Evolutionary conservation across 2,797 vertebrate genomes (phyloP).

Genomic region (Selene dorsalis): DNA sequence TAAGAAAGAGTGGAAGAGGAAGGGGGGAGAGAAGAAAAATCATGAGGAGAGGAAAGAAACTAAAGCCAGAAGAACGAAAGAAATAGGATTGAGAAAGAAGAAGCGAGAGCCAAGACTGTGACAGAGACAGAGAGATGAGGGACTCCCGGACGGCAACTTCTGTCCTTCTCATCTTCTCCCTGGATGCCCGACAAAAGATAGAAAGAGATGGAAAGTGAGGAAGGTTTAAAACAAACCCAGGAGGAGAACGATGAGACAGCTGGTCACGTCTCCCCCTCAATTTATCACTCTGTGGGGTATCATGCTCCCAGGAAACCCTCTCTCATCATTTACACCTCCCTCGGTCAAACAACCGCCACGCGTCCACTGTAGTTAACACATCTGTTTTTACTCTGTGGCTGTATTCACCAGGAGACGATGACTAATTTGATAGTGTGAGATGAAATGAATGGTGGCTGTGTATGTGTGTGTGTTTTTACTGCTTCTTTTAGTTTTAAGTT

Average conservation of each 20-base stretch:
- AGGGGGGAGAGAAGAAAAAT: not conserved
- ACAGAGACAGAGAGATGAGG: constrained; percentile 23
- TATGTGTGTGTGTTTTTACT: not conserved
- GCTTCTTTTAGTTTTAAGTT: constrained; percentile 51
- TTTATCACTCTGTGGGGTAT: constrained; percentile 66
- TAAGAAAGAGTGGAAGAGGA: not conserved
- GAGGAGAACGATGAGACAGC: constrained; percentile 54
- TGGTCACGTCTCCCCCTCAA: constrained; percentile 59
- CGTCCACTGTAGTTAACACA: constrained; percentile 51
- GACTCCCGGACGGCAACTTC: constrained; percentile 27
- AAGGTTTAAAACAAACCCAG: constrained; percentile 34
- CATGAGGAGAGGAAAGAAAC: not conserved
- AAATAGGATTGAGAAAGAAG: not conserved
- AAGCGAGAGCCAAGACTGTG: not conserved
- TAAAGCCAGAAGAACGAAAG: not conserved
- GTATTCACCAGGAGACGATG: constrained; percentile 41
- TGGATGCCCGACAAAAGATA: not conserved
- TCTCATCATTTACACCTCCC: constrained; percentile 71
- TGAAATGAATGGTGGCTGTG: constrained; percentile 44
- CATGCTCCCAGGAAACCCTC: constrained; percentile 61
- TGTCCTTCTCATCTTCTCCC: constrained; percentile 7
- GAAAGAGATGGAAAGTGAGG: constrained; percentile 36
- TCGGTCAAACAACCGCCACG: constrained; percentile 23
- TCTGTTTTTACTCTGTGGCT: constrained; percentile 56
- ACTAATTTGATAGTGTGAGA: constrained; percentile 56